Conservation (phyloP, 53 echinoderm and acorn worm genomes). For the Stichopus horrens region DNA sequence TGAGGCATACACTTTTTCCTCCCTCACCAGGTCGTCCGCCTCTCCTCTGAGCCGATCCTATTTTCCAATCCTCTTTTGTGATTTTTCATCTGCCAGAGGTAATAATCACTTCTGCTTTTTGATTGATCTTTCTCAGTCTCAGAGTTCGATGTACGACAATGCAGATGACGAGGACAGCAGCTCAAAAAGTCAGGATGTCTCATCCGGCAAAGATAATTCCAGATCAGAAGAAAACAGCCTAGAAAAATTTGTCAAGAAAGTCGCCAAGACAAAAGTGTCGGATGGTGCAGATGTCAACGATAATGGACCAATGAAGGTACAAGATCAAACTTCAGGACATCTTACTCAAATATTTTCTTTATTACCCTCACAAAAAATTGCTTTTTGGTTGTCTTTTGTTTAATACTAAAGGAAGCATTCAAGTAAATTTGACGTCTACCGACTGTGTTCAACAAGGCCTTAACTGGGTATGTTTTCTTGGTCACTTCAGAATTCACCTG, state of each 20-base stretch:
- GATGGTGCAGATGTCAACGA: background rate
- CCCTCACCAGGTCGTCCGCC: background rate
- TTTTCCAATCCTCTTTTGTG: background rate
- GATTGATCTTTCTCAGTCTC: conserved; percentile 36
- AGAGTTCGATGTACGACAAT: conserved; percentile 69
- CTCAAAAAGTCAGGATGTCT: conserved; percentile 45
- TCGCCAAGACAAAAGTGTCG: conserved; percentile 39
- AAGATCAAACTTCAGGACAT: background rate
- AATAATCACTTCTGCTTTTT: background rate
- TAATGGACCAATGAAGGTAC: conserved; percentile 31
- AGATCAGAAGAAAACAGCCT: conserved; percentile 48
- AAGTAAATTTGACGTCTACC: no score
- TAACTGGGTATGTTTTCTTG: no score
- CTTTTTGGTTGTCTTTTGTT: no score
- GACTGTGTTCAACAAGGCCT: no score
- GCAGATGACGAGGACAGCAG: conserved; percentile 81
- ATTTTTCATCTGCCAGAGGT: background rate
- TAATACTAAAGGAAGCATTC: no score
- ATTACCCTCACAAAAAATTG: background rate
- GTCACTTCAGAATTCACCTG: no score
- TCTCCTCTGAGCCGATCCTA: background rate
- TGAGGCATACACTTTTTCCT: background rate
- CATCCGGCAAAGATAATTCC: conserved; percentile 17
- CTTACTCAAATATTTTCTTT: background rate
- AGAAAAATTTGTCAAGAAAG: conserved; percentile 48